A percentile compares a stretch with the other conserved stretches of the same genome.
phyloP scores from a whole-genome alignment of 1,140 invertebrate species.

The Brachionus plicatilis region DNA sequence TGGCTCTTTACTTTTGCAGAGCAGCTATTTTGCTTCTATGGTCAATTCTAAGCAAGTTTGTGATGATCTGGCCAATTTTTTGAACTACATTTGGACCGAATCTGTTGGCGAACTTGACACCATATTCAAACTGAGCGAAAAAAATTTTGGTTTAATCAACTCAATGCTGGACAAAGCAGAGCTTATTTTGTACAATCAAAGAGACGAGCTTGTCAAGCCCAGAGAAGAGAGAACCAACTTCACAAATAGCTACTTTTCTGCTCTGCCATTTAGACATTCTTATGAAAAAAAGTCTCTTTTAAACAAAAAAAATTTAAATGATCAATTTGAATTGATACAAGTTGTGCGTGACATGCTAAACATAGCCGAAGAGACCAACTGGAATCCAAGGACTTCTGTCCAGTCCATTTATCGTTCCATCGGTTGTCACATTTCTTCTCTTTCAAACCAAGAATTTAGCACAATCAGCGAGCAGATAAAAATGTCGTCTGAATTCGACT shows the following conservation, averaged over 20 bases:
- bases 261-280: not conserved
- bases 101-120: conserved; percentile 47
- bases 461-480: conserved; percentile 43
- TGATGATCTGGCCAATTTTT: conserved; percentile 40
- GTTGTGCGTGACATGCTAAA: conserved; percentile 50
- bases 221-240: conserved; percentile 32
- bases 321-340: conserved; percentile 43
- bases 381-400: conserved; percentile 44
- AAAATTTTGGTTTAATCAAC: not conserved
- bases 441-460: conserved; percentile 42
- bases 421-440: conserved; percentile 45
- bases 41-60: not conserved
- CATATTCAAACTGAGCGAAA: conserved; percentile 40
- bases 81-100: conserved; percentile 51
- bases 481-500: conserved; percentile 41
- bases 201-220: conserved; percentile 42
- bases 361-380: conserved; percentile 49
- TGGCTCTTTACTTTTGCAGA: not conserved
- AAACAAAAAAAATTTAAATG: not conserved
- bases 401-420: conserved; percentile 49
- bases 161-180: conserved; percentile 54
- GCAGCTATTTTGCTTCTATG: not conserved
- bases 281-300: not conserved
- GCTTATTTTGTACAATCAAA: conserved; percentile 47
- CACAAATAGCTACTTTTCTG: not conserved